Evolutionary conservation across 2,113 vertebrate species (phyloP), one percentile per base, ranked within the genome.

Genomic region (Xerus inauris): DNA sequence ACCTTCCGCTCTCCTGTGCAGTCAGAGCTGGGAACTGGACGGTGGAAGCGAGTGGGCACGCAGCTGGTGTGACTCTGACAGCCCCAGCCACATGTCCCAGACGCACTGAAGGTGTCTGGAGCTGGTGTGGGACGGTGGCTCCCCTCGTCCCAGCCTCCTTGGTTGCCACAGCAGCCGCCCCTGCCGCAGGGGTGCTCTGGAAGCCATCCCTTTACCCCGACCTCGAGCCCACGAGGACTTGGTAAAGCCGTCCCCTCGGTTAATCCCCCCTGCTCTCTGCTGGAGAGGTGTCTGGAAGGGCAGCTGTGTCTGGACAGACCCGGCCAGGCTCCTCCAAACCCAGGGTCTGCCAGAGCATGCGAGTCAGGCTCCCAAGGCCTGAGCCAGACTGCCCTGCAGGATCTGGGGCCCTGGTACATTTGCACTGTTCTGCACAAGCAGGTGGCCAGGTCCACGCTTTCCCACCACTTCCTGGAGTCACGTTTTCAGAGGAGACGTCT

Each of bases 51-150:
- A 28, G 38, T 4, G 24, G 4, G 3, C 75, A 4, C 0, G 3
- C 9, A 8, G 12, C 42, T 64, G 45, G 4, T 26, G 38, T 40
- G 38, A 4, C 8, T 16, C 57, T 17, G 49, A 1, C 49, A 19
- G 4, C 22, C 45, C 24, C 12, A 59, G 59, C 22, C 1, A 4
- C 30, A 4, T 16, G 10, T 28, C 10, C 77, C 38, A 0, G 47
- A 3, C 2, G 16, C 4, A 8, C 19, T n/a, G 10, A 5, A 20
- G 7, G 35, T 57, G 69, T 76, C 51, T 9, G 20, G 42, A 57
- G 35, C 8, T 32, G 8, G 32, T 3, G 5, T 0, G 19, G 40
- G 67, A 11, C 24, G 0, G 1, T 7, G 4, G 12, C 20, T 49
- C 47, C 32, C 5, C 1, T 7, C 17, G 7, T 32, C 32, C 38